Percentiles rank a stretch among this genome's conserved stretches.
Conservation (phyloP, 2,888 invertebrate species). For the Cheilosia vernalis region DNA sequence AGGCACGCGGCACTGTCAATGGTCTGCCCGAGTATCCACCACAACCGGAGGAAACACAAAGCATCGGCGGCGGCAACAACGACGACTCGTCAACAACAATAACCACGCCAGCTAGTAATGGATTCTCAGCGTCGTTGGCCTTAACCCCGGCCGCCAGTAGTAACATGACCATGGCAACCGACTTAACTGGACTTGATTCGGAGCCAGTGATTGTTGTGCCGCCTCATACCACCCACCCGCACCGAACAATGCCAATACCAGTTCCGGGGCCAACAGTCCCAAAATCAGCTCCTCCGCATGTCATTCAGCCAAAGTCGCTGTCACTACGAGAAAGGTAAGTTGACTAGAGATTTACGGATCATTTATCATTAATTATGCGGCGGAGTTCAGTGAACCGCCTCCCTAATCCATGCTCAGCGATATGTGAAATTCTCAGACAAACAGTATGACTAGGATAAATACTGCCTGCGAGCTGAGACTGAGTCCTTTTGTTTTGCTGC, state of each 20-base stretch:
- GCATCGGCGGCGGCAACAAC: slow-evolving; percentile 77
- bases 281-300: slow-evolving; percentile 56
- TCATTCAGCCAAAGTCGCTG: slow-evolving; percentile 68
- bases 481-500: slow-evolving; percentile 11
- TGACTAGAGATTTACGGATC: slow-evolving; percentile 27
- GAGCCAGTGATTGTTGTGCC: slow-evolving; percentile 78
- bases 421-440: slow-evolving; percentile 47
- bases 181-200: slow-evolving; percentile 62
- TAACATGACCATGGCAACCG: slow-evolving; percentile 66
- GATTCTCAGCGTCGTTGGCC: slow-evolving; percentile 81
- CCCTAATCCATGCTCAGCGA: slow-evolving; percentile 16
- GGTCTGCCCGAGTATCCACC: slow-evolving; percentile 50
- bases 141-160: slow-evolving; percentile 79
- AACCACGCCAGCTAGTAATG: slow-evolving; percentile 82
- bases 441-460: slow-evolving; percentile 38
- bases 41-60: slow-evolving; percentile 68
- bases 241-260: slow-evolving; percentile 73
- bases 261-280: slow-evolving; percentile 70
- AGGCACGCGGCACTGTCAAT: slow-evolving; percentile 25
- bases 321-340: slow-evolving; percentile 70
- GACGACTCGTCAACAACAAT: slow-evolving; percentile 82
- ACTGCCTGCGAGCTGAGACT: neutral
- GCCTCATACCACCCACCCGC: slow-evolving; percentile 72
- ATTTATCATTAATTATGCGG: slow-evolving; percentile 35
- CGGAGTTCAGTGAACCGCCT: slow-evolving; percentile 56